These are phyloP conservation scores for Thymelicus sylvestris DNA, from an alignment of 2,888 invertebrate species.

Conservation along the genomic window DNA sequence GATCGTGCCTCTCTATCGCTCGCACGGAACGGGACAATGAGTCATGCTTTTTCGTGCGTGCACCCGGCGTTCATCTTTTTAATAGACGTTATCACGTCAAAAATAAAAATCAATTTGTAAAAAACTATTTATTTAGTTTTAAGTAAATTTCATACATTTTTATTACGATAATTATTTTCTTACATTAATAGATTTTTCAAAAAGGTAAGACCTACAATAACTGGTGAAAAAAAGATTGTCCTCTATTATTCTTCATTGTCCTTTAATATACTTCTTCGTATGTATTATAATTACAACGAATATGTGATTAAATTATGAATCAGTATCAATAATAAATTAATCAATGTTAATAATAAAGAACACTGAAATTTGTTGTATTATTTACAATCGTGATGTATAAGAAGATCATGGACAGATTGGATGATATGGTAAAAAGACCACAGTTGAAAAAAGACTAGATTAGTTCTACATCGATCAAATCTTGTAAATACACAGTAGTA, in stretches of 20 bases:
- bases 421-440: conserved; percentile 25
- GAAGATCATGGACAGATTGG: conserved; percentile 15
- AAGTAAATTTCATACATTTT: conserved; percentile 38
- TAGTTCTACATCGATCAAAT: conserved; percentile 76
- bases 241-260: conserved; percentile 7
- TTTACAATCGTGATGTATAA: conserved; percentile 29
- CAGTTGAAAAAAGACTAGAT: conserved; percentile 74
- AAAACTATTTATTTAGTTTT: conserved; percentile 41
- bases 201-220: conserved; percentile 33
- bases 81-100: too few species aligned
- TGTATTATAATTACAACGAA: conserved; percentile 8
- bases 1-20: too few species aligned
- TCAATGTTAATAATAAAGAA: conserved; percentile 9
- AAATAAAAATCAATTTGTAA: conserved; percentile 30
- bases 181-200: conserved; percentile 38
- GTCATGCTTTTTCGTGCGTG: too few species aligned
- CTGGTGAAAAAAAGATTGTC: conserved; percentile 24
- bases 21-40: too few species aligned
- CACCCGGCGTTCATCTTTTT: too few species aligned
- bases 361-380: conserved; percentile 19
- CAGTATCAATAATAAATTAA: neutral
- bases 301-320: conserved; percentile 9
- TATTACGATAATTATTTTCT: conserved; percentile 38
- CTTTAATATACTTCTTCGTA: too few species aligned
- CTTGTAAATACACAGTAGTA: conserved; percentile 37